Percentiles rank a stretch among this genome's conserved stretches.
Conservation (phyloP, 2,113 vertebrate species). For the Psammodynastes pulverulentus region DNA sequence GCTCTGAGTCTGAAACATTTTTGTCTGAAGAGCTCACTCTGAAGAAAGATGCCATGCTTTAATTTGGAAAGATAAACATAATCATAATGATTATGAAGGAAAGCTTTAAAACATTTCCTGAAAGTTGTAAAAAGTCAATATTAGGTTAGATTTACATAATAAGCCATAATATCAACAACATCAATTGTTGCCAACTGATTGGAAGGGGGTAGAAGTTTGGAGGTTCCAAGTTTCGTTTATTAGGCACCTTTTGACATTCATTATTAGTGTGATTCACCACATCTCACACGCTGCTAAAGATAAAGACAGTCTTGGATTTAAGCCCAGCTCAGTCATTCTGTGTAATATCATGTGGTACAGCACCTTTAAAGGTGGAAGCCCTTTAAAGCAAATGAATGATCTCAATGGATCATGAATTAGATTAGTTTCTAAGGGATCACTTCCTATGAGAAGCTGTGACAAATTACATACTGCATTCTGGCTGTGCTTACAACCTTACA, state of each 20-base stretch:
- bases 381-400: slow-evolving; percentile 5
- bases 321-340: neutral
- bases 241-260: neutral
- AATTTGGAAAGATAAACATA: neutral
- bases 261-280: neutral
- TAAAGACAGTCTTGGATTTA: neutral
- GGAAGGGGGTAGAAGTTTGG: neutral
- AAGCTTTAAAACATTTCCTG: neutral
- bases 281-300: neutral
- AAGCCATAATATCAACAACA: neutral
- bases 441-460: neutral
- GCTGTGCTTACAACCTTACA: slow-evolving; percentile 10
- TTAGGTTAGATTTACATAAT: neutral
- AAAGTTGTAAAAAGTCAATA: neutral
- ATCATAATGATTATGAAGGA: neutral
- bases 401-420: neutral
- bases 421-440: slow-evolving; percentile 20
- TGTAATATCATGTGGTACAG: neutral
- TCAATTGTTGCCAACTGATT: neutral
- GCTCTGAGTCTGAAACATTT: neutral
- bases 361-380: neutral
- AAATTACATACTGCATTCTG: neutral
- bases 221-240: neutral
- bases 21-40: neutral
- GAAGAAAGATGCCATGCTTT: neutral